Percentiles rank a stretch among this genome's conserved stretches.
These are phyloP conservation scores for Sebastiscus albofasciatus DNA, from an alignment of 2,797 vertebrate genomes.

Conservation along the genomic window DNA sequence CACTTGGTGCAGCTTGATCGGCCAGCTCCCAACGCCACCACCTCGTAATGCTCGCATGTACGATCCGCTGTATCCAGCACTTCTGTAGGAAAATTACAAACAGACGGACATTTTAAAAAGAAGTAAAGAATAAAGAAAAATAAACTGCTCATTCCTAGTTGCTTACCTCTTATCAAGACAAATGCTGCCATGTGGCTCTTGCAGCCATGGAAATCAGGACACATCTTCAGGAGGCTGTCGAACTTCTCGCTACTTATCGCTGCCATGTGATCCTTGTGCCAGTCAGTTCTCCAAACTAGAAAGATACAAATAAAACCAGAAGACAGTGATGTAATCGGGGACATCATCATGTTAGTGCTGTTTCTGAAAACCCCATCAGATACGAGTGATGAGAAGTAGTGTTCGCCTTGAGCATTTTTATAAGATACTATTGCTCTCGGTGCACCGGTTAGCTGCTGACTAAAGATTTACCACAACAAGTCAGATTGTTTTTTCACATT, in stretches of 20 bases:
- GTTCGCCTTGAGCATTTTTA: not conserved
- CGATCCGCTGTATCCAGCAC: conserved; percentile 53
- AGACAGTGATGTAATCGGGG: not conserved
- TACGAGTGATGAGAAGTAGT: not conserved
- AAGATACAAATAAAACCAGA: not conserved
- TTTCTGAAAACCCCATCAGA: not conserved
- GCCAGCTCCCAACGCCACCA: conserved; percentile 82
- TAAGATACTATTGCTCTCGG: not conserved
- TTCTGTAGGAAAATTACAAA: conserved; percentile 41
- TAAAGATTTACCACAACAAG: not conserved
- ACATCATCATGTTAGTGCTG: not conserved
- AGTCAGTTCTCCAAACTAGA: conserved; percentile 68
- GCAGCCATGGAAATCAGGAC: conserved; percentile 67
- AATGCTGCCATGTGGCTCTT: conserved; percentile 83
- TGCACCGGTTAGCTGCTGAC: too few species aligned
- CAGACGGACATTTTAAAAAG: not conserved
- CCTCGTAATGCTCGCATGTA: conserved; percentile 66
- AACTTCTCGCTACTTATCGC: conserved; percentile 76
- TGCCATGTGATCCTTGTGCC: conserved; percentile 78
- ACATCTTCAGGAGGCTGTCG: conserved; percentile 76
- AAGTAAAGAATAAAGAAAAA: not conserved
- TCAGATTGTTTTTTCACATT: not conserved
- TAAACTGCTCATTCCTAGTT: not conserved
- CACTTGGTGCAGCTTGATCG: conserved; percentile 69
- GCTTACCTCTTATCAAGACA: conserved; percentile 79